Percentiles rank a stretch among this genome's conserved stretches.
phyloP scores from a whole-genome alignment of 2,888 invertebrate species.

The Dynastes hyllus region DNA sequence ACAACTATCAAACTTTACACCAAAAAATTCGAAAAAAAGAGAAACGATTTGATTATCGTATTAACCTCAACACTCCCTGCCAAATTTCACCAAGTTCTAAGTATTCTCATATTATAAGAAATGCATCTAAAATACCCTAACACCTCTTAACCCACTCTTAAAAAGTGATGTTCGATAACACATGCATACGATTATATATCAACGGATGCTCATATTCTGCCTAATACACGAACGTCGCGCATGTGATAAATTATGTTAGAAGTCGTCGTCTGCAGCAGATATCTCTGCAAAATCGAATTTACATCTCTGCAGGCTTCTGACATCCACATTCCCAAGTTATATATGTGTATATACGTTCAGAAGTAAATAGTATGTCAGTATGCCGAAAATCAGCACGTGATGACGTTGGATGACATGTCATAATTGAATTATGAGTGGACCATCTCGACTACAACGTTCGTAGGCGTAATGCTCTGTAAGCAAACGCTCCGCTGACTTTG shows the following conservation, averaged over 20 bases:
- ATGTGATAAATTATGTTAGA: conserved; percentile 9
- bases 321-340: background rate
- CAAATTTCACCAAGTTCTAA: too few species aligned
- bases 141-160: too few species aligned
- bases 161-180: too few species aligned
- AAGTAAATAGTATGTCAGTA: background rate
- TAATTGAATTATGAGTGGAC: conserved; percentile 23
- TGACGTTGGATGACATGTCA: conserved; percentile 7
- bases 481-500: conserved; percentile 26
- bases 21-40: too few species aligned
- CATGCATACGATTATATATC: too few species aligned
- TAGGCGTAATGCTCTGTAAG: conserved; percentile 8
- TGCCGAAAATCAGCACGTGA: background rate
- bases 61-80: too few species aligned
- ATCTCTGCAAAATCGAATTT: background rate
- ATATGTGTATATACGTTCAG: background rate
- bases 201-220: too few species aligned
- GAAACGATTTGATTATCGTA: too few species aligned
- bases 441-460: background rate
- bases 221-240: background rate
- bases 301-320: conserved; percentile 1
- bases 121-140: too few species aligned
- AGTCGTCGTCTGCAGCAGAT: background rate
- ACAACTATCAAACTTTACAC: too few species aligned
- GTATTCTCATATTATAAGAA: too few species aligned